Base-by-base conservation (phyloP, 2,888 invertebrate species). In the Desoria tigrina region DNA sequence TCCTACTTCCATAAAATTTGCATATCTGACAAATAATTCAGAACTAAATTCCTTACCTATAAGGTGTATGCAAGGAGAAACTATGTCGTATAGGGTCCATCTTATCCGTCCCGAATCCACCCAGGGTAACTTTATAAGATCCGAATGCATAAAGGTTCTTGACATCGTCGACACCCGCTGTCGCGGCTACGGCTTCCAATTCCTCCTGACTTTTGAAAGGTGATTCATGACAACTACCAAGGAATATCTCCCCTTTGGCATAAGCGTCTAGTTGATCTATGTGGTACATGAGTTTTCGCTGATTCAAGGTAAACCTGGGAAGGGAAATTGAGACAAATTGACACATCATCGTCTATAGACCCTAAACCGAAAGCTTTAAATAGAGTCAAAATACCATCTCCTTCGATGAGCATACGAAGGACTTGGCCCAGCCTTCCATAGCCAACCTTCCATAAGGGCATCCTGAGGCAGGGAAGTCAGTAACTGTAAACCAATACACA, bases 241-340 rank as follows among this genome's bases (percentile, higher is more conserved):
- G 82, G 80, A 92, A 93, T 75, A 94, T 90, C 83, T 94, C 93
- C 56, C 93, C 93, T 81, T 92, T 93, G 0, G 94, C 92, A 81
- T 90, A 89, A 2, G 93, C 90, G 78, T 92, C 91, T 79, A 93
- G 81, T 1, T 90, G 89, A 77, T 92, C 90, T 78, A 92, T 90
- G 77, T 92, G 91, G 78, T 94, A 94, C 92, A 93, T 93, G n/a
- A 94, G 83, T 79, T 92, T 93, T 71, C 94, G 85, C 77, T 90
- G 88, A 77, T 93, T 93, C 50, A 94, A 80, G 0, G 92, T 92
- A 28, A 58, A 58, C 58, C 57, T 57, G 11, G n/a, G 55, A n/a
- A 55, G n/a, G 16, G 7, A n/a, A n/a, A n/a, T n/a, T n/a, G n/a
- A n/a, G 14, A 39, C 14, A 14, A 39, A 39, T 39, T 11, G 14